phyloP scores from a whole-genome alignment of 1,140 invertebrate genomes.

The Aphaenogaster rudis region DNA sequence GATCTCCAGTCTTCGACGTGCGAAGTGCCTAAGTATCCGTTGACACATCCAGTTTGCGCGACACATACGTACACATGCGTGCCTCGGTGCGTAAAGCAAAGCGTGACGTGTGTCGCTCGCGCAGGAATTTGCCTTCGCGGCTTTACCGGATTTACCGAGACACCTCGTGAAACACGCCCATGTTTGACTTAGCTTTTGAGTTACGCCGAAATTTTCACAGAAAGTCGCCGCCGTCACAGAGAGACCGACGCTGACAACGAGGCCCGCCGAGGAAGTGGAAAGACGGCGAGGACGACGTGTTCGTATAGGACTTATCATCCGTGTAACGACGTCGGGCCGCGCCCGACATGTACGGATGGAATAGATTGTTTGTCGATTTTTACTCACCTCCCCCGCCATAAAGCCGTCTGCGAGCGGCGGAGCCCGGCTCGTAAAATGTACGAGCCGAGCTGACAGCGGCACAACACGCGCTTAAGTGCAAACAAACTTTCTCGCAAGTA shows the following conservation, averaged over 20 bases:
- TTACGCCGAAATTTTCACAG: slow-evolving; percentile 85
- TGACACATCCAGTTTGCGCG: slow-evolving; percentile 42
- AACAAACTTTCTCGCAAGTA: slow-evolving; percentile 48
- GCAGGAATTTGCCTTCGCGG: slow-evolving; percentile 72
- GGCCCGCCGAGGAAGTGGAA: slow-evolving; percentile 54
- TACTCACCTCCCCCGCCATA: slow-evolving; percentile 80
- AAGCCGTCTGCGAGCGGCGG: slow-evolving; percentile 68
- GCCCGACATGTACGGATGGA: slow-evolving; percentile 73
- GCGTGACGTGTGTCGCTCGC: slow-evolving; percentile 67
- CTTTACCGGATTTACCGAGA: slow-evolving; percentile 81
- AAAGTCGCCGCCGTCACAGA: slow-evolving; percentile 77
- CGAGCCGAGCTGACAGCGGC: background rate
- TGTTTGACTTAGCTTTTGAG: slow-evolving; percentile 86
- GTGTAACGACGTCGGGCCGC: slow-evolving; percentile 73
- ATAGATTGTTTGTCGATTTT: slow-evolving; percentile 85
- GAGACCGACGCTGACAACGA: slow-evolving; percentile 50
- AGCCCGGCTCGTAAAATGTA: slow-evolving; percentile 77
- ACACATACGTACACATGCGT: background rate
- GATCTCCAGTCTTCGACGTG: slow-evolving; percentile 19
- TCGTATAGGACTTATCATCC: slow-evolving; percentile 74
- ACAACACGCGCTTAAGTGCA: slow-evolving; percentile 30
- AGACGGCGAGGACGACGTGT: slow-evolving; percentile 60
- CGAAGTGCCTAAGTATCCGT: slow-evolving; percentile 36
- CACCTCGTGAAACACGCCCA: slow-evolving; percentile 83
- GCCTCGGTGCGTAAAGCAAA: slow-evolving; percentile 57